Evolutionary conservation across 1,140 invertebrate genomes (phyloP).

Genomic region (Brachionus rotundiformis): DNA sequence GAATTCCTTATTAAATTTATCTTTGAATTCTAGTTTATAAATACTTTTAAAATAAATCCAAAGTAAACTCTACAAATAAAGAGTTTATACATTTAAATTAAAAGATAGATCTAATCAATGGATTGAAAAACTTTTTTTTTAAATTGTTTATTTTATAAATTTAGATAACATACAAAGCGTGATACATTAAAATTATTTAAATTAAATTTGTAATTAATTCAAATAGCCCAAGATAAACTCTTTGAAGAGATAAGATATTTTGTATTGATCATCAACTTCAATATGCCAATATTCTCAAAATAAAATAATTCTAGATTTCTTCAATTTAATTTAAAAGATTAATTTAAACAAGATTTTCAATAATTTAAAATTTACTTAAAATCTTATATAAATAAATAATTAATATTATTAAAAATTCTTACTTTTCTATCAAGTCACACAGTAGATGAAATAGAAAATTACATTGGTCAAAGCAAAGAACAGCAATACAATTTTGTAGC

Average conservation of each 20-base stretch:
- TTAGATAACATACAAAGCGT: too few relatives aligned
- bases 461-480: slow-evolving; percentile 3
- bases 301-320: slow-evolving; percentile 57
- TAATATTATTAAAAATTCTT: too few relatives aligned
- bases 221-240: too few relatives aligned
- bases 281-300: too few relatives aligned
- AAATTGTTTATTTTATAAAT: neutral
- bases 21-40: too few relatives aligned
- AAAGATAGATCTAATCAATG: neutral
- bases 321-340: slow-evolving; percentile 55
- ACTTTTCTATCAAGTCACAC: too few relatives aligned
- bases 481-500: slow-evolving; percentile 44
- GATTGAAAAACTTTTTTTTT: neutral
- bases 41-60: too few relatives aligned
- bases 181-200: neutral
- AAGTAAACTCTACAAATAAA: neutral
- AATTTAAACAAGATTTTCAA: too few relatives aligned
- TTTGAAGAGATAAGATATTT: neutral
- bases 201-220: neutral
- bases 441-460: slow-evolving; percentile 47
- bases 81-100: too few relatives aligned
- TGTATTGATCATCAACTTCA: neutral
- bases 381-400: too few relatives aligned
- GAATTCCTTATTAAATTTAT: too few relatives aligned
- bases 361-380: too few relatives aligned